phyloP scores from a whole-genome alignment of 2,888 invertebrate species.

The Neocrepidodera transversa region DNA sequence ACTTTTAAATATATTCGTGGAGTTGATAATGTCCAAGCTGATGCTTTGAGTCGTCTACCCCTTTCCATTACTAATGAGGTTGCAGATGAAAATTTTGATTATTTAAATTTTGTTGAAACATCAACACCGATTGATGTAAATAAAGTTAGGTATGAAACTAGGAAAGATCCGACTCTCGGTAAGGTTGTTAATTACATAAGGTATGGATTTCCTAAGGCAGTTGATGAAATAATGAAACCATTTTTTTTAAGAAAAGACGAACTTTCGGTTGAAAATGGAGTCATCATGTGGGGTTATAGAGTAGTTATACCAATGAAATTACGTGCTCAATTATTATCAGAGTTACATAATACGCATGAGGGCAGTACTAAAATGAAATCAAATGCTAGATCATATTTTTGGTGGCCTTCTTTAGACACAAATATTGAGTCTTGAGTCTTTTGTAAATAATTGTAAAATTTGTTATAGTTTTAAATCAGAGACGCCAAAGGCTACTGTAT shows the following conservation, averaged over 20 bases:
- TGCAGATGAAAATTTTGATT: background rate
- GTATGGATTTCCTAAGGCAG: background rate
- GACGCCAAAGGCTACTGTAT: constrained; percentile 12
- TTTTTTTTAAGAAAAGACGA: too few species aligned
- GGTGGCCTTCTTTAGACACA: constrained; percentile 8
- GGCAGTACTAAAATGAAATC: constrained; percentile 14
- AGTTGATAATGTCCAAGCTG: constrained; percentile 14
- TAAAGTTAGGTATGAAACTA: constrained; percentile 11
- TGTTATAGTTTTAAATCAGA: constrained; percentile 6
- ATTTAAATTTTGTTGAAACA: constrained; percentile 8
- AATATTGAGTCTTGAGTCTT: constrained; percentile 10
- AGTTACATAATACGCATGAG: constrained; percentile 11
- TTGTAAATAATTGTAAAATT: background rate
- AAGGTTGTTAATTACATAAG: background rate
- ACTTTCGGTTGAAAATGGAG: too few species aligned
- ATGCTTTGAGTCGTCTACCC: constrained; percentile 8
- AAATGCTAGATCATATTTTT: constrained; percentile 12
- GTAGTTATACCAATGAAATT: too few species aligned
- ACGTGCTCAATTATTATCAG: background rate
- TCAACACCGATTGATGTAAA: constrained; percentile 5
- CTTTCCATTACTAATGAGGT: too few species aligned
- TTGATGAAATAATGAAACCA: background rate
- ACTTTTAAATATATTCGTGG: too few species aligned
- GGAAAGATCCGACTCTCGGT: constrained; percentile 5
- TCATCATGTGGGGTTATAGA: too few species aligned